Evolutionary conservation across 2,797 vertebrate species (phyloP).

Genomic region (Scomberomorus guttatus): DNA sequence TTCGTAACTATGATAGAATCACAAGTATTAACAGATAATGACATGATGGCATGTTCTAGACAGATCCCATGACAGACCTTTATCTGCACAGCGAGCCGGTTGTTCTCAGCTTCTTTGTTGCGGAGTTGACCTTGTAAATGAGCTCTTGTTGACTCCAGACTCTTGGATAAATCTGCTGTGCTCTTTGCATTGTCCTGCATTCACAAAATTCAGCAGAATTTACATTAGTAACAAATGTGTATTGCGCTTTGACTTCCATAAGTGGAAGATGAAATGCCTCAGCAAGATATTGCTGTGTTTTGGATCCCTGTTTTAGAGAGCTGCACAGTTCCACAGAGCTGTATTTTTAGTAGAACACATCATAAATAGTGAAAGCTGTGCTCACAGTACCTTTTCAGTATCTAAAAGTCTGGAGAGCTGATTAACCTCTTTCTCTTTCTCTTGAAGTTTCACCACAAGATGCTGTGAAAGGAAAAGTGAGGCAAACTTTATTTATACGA

Average conservation of each 20-base stretch:
- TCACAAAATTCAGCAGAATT: conserved; percentile 8
- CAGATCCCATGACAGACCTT: conserved; percentile 80
- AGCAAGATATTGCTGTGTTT: background rate
- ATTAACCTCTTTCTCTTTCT: conserved; percentile 88
- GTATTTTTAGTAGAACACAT: background rate
- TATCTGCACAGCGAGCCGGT: conserved; percentile 88
- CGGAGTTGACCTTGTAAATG: conserved; percentile 91
- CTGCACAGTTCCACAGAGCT: background rate
- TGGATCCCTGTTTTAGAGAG: background rate
- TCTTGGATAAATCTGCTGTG: conserved; percentile 87
- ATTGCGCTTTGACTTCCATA: background rate
- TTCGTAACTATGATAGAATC: background rate
- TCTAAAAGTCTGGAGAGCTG: conserved; percentile 85
- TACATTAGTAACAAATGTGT: background rate
- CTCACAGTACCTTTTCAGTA: conserved; percentile 88
- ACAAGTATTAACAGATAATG: background rate
- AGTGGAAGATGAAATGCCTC: background rate
- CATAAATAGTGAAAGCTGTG: background rate
- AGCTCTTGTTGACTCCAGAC: conserved; percentile 88
- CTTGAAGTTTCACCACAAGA: conserved; percentile 88
- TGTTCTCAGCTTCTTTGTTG: conserved; percentile 92
- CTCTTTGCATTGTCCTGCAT: conserved; percentile 89
- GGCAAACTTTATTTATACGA: background rate
- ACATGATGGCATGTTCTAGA: background rate
- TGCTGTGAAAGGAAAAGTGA: conserved; percentile 77